phyloP scores from a whole-genome alignment of 2,797 vertebrate species.

The Sebastes iracundus region DNA sequence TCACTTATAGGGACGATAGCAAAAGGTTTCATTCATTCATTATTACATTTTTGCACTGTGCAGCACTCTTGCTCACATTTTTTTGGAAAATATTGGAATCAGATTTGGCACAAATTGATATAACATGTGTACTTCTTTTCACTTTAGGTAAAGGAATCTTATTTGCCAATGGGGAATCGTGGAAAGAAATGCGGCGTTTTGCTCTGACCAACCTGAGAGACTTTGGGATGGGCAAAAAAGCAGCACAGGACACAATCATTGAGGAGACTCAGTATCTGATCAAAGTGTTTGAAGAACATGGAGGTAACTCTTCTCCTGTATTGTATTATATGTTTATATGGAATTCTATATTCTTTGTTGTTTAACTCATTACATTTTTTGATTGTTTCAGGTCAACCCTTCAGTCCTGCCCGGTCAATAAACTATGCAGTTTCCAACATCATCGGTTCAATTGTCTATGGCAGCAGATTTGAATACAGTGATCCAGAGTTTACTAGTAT shows the following conservation, averaged over 20 bases:
- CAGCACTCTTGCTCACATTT: too few relatives aligned
- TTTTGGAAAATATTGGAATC: too few relatives aligned
- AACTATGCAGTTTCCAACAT: not conserved
- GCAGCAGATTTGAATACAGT: not conserved
- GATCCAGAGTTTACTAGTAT: not conserved
- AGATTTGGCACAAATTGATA: too few relatives aligned
- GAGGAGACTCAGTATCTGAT: slow-evolving; percentile 74
- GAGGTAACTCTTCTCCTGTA: slow-evolving; percentile 60
- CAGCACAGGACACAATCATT: slow-evolving; percentile 74
- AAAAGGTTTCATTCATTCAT: too few relatives aligned
- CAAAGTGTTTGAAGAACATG: slow-evolving; percentile 61
- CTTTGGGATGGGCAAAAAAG: slow-evolving; percentile 82
- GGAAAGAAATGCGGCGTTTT: slow-evolving; percentile 82
- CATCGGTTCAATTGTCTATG: not conserved
- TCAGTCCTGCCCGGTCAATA: not conserved
- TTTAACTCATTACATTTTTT: not conserved
- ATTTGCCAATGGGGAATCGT: slow-evolving; percentile 78
- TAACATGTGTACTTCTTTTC: not conserved
- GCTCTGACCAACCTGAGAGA: slow-evolving; percentile 73
- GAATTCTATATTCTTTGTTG: not conserved
- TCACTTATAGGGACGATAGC: too few relatives aligned
- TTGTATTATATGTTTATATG: not conserved
- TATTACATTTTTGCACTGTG: too few relatives aligned
- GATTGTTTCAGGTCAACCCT: not conserved
- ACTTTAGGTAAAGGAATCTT: slow-evolving; percentile 65